phyloP scores from a whole-genome alignment of 2,797 vertebrate genomes.

The Neopelma chrysocephalum region DNA sequence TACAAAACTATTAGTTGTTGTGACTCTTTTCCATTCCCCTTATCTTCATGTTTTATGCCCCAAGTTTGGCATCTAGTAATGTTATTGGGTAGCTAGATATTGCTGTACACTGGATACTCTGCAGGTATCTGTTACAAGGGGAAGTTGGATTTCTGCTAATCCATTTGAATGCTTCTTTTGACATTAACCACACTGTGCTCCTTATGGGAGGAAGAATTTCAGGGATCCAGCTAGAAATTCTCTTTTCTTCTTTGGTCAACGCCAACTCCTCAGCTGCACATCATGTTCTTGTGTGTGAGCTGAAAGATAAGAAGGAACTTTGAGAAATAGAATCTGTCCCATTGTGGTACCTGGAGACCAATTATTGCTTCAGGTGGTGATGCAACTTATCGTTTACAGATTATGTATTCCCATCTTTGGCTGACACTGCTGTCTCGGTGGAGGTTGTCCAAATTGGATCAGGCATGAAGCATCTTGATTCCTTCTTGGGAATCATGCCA shows the following conservation, averaged over 20 bases:
- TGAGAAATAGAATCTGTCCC: background rate
- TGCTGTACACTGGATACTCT: background rate
- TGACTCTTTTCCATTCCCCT: background rate
- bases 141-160: background rate
- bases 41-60: background rate
- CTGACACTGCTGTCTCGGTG: background rate
- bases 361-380: background rate
- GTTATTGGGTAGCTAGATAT: background rate
- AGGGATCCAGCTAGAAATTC: conserved; percentile 2
- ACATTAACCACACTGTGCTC: background rate
- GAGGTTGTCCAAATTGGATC: conserved; percentile 1
- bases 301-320: background rate
- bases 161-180: conserved; percentile 9
- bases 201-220: background rate
- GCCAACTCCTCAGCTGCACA: conserved; percentile 8
- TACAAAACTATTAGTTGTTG: background rate
- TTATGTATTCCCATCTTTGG: background rate
- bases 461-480: background rate
- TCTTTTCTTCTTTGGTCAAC: background rate
- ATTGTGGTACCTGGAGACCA: background rate
- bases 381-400: background rate
- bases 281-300: background rate
- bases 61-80: background rate
- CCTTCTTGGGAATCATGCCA: background rate
- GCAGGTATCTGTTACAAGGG: background rate